These are phyloP conservation scores for Mastomys coucha DNA, from an alignment of 2,113 vertebrate genomes.

Conservation along the genomic window DNA sequence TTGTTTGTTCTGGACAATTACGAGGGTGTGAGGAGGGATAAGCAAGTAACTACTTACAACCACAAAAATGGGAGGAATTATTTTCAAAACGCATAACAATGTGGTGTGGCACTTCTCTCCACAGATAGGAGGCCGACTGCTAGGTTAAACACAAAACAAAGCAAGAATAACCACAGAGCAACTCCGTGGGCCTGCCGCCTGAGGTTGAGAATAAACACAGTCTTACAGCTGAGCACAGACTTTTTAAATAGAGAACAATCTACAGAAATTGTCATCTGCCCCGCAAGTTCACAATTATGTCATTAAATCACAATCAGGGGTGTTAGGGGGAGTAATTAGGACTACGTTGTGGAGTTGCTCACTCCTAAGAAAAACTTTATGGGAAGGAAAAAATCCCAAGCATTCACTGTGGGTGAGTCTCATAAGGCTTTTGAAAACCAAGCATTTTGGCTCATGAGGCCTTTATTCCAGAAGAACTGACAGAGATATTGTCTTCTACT, in stretches of 20 bases:
- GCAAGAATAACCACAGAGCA: neutral
- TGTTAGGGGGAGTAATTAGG: conserved; percentile 73
- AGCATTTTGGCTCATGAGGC: conserved; percentile 42
- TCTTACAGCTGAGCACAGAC: neutral
- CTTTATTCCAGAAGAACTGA: conserved; percentile 55
- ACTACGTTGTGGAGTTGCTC: conserved; percentile 57
- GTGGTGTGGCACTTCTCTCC: conserved; percentile 51
- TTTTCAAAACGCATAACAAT: conserved; percentile 58
- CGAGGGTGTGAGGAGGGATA: neutral
- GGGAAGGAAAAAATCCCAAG: conserved; percentile 70
- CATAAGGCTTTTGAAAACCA: conserved; percentile 73
- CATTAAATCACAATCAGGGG: conserved; percentile 64
- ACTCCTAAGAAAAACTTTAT: conserved; percentile 75
- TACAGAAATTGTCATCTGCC: conserved; percentile 23
- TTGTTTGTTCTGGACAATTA: conserved; percentile 8
- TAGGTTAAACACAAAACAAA: conserved; percentile 38
- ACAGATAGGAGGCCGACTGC: neutral
- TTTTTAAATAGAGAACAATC: neutral
- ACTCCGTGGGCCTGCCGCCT: neutral
- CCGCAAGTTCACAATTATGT: conserved; percentile 54
- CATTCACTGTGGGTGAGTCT: conserved; percentile 73
- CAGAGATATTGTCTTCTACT: neutral
- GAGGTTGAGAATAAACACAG: neutral
- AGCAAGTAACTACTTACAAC: conserved; percentile 49
- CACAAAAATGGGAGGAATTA: conserved; percentile 72